Base-by-base conservation (phyloP, 2,113 vertebrate genomes). In the Leptocoma aspasia region DNA sequence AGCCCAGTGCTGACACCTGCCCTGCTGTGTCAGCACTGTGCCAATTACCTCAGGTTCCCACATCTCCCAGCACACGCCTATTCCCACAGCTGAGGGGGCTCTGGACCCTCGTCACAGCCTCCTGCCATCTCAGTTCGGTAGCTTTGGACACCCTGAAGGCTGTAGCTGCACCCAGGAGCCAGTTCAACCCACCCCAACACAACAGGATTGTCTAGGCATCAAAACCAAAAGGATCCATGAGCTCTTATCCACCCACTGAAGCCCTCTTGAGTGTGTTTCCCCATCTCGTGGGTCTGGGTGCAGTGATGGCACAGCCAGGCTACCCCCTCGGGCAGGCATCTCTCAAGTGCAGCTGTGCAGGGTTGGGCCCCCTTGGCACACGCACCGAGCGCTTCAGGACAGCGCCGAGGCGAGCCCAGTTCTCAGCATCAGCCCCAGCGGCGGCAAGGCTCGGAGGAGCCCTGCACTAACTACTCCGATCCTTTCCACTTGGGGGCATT, bases 21-120 rank as follows among this genome's bases (percentile, higher is more conserved):
- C 65, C 49, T 90, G 75, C 66, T 85, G 49, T 20, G 70, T 89
- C 90, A 93, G 66, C 66, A 42, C 18, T 1, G 1, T 73, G 37
- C 9, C 60, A 52, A 20, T 27, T 42, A 70, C 41, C 63, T 39
- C 39, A 59, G 60, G 21, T 44, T 82, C 37, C 31, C 47, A n/a
- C 1, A 7, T 77, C 9, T 19, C 47, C 44, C 27, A 0, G 0
- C 2, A 4, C 21, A 22, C 0, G 0, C 14, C 30, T 15, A 12
- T 42, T 82, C 22, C 17, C 54, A 50, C 21, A 26, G 20, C 56
- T 1, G 2, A n/a, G 26, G 37, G 30, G 28, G 30, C 11, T 90
- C 44, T 3, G 3, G 30, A 68, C 35, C 27, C 39, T 52, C 17
- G 53, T 82, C 1, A 0, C 30, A 52, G 49, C 33, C 31, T 75